Conservation (phyloP, 2,888 invertebrate genomes). For the Rotaria macrura region DNA sequence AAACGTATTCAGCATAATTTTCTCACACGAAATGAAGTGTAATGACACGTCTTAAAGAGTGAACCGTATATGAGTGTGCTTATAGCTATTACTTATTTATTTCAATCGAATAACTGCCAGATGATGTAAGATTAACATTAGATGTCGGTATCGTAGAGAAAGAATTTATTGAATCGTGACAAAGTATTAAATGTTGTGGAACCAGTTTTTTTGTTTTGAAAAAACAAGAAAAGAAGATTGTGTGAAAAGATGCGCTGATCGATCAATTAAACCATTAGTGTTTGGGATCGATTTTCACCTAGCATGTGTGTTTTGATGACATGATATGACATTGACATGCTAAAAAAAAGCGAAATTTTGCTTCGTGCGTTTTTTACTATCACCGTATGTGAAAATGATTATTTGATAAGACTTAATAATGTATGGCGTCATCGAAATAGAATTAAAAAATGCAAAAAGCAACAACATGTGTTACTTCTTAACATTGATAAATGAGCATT, state of each 20-base stretch:
- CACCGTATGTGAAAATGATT: not conserved
- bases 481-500: not conserved
- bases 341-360: not conserved
- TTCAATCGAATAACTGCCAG: too few relatives aligned
- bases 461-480: not conserved
- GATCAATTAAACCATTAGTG: not conserved
- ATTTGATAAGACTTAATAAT: not conserved
- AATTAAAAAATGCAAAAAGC: not conserved
- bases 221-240: not conserved
- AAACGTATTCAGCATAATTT: not conserved
- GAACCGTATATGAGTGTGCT: not conserved
- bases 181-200: not conserved
- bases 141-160: not conserved
- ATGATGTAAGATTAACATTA: too few relatives aligned
- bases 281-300: not conserved
- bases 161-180: not conserved
- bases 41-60: not conserved
- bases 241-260: conserved; percentile 11
- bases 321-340: not conserved
- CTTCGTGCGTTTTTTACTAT: not conserved
- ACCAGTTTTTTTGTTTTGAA: not conserved
- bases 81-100: too few relatives aligned
- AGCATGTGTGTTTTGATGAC: not conserved
- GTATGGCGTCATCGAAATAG: not conserved
- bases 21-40: not conserved